Evolutionary conservation across 2,797 vertebrate species (phyloP).

Genomic region (Microhierax caerulescens): DNA sequence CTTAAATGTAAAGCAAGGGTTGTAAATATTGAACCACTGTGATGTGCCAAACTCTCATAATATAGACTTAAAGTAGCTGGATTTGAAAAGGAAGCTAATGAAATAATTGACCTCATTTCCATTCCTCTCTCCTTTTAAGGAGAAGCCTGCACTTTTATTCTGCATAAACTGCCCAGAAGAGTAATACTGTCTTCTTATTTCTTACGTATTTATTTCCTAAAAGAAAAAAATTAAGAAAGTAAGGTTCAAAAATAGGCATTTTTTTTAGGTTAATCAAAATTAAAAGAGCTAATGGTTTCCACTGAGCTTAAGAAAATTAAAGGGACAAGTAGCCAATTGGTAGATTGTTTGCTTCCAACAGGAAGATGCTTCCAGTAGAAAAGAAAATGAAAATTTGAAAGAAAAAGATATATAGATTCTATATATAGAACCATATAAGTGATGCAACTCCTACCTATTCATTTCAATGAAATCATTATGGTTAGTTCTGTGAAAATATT

Average conservation of each 20-base stretch:
- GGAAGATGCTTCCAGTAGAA: background rate
- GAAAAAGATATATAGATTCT: background rate
- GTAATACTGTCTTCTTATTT: background rate
- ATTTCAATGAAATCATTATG: background rate
- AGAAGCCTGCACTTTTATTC: background rate
- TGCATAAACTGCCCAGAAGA: background rate
- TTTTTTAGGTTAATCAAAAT: background rate
- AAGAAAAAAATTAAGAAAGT: background rate
- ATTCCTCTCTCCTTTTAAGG: background rate
- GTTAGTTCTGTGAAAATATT: background rate
- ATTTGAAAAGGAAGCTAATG: slow-evolving; percentile 50
- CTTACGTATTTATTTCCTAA: background rate
- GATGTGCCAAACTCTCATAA: background rate
- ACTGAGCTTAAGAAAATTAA: background rate
- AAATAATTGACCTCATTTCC: slow-evolving; percentile 50
- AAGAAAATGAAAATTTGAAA: background rate
- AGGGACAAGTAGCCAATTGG: background rate
- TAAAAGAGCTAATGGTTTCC: background rate
- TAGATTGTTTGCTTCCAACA: background rate
- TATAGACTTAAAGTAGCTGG: background rate
- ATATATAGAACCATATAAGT: background rate
- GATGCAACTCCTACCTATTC: rapidly evolving
- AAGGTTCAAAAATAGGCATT: background rate
- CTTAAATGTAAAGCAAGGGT: background rate
- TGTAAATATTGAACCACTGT: slow-evolving; percentile 50